Conservation (phyloP, 2,797 vertebrate species). For the Acrossocheilus wenchowensis region DNA sequence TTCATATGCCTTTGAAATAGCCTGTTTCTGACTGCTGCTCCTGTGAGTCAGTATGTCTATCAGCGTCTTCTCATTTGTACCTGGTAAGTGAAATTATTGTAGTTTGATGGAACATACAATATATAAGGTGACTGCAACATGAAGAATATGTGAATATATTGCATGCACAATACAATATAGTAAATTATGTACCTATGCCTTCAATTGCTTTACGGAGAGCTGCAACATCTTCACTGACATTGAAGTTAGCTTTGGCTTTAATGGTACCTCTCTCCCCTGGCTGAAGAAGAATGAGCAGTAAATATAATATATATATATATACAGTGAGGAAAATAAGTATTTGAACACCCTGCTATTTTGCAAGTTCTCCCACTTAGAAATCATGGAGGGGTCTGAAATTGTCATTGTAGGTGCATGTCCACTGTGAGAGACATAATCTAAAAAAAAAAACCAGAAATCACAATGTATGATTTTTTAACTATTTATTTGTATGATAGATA, state of each 20-base stretch:
- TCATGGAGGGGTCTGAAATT: no score
- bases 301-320: neutral
- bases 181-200: constrained; percentile 75
- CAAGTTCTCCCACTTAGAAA: no score
- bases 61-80: constrained; percentile 75
- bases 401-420: no score
- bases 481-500: no score
- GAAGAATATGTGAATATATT: neutral
- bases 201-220: constrained; percentile 76
- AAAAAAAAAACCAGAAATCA: no score
- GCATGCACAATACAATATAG: neutral
- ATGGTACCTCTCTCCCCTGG: constrained; percentile 74
- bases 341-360: no score
- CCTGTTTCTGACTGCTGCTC: constrained; percentile 75
- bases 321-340: no score
- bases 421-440: no score
- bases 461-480: no score
- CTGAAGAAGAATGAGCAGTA: constrained; percentile 59
- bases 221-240: constrained; percentile 73
- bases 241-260: constrained; percentile 71
- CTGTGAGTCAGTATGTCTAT: constrained; percentile 77
- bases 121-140: neutral
- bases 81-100: constrained; percentile 61
- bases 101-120: neutral
- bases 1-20: constrained; percentile 75